Conservation (phyloP, 2,888 invertebrate species). For the Teinopalpus imperialis region DNA sequence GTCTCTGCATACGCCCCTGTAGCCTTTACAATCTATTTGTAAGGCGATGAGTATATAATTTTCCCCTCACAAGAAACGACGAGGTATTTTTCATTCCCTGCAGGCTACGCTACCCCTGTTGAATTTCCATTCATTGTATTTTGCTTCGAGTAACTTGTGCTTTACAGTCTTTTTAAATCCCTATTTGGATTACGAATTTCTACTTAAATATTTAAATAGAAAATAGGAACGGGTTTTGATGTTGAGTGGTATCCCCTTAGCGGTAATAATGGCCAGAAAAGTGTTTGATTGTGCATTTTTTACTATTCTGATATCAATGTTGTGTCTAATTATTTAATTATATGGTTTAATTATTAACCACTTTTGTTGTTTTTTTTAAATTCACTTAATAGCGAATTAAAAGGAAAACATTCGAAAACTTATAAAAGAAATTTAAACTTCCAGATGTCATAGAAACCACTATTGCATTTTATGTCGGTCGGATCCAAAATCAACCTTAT, state of each 20-base stretch:
- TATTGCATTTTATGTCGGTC: no score
- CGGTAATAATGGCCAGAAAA: slow-evolving; percentile 15
- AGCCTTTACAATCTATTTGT: slow-evolving; percentile 74
- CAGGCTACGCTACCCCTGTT: slow-evolving; percentile 45
- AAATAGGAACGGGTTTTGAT: slow-evolving; percentile 20
- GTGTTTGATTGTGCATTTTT: slow-evolving; percentile 15
- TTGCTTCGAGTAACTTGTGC: slow-evolving; percentile 30
- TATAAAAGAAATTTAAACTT: no score
- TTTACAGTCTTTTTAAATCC: slow-evolving; percentile 35
- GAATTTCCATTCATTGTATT: slow-evolving; percentile 38
- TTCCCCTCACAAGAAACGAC: slow-evolving; percentile 55
- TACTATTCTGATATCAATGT: not conserved
- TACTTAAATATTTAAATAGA: slow-evolving; percentile 15
- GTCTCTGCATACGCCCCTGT: slow-evolving; percentile 45
- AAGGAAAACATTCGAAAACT: no score
- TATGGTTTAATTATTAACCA: no score
- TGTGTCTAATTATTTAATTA: no score
- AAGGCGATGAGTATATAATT: slow-evolving; percentile 72
- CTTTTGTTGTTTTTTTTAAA: no score
- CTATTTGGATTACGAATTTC: slow-evolving; percentile 25
- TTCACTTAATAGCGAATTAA: no score
- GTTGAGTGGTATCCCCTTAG: slow-evolving; percentile 11
- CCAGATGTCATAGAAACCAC: no score
- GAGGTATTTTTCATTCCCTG: slow-evolving; percentile 61
- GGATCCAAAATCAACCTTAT: no score